These are phyloP conservation scores for Drosophila vallismaia DNA, from an alignment of 2,888 invertebrate species.

Conservation along the genomic window DNA sequence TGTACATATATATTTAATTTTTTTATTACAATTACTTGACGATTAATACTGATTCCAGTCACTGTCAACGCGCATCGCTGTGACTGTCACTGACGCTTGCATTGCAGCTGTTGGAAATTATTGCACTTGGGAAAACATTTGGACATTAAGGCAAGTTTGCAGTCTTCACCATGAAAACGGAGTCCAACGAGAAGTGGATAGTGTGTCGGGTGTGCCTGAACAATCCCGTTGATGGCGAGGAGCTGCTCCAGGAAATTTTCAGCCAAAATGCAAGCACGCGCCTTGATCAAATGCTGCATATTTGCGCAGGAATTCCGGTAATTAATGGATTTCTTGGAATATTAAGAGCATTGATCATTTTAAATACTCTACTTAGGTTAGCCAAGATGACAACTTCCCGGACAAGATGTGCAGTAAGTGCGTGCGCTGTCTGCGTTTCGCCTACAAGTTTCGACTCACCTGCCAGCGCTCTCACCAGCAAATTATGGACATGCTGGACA, in stretches of 20 bases:
- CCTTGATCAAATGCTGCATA: constrained; percentile 80
- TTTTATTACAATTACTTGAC: not conserved
- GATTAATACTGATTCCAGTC: not conserved
- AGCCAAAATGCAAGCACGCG: constrained; percentile 73
- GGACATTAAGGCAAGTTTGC: not conserved
- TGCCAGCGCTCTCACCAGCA: constrained; percentile 80
- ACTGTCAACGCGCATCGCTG: constrained; percentile 4
- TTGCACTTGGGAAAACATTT: not conserved
- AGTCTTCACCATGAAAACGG: constrained; percentile 68
- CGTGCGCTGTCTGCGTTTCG: constrained; percentile 67
- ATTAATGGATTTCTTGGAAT: constrained; percentile 24
- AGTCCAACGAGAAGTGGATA: constrained; percentile 73
- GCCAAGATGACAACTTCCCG: constrained; percentile 77
- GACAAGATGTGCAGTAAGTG: constrained; percentile 80
- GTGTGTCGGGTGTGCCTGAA: constrained; percentile 79
- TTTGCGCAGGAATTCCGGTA: constrained; percentile 81
- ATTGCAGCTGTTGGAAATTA: constrained; percentile 31
- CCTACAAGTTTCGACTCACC: constrained; percentile 76
- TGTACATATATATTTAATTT: too few relatives aligned
- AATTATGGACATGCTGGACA: constrained; percentile 64
- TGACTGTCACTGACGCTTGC: constrained; percentile 35
- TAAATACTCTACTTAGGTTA: constrained; percentile 58
- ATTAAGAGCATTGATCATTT: not conserved
- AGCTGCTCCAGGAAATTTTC: constrained; percentile 75
- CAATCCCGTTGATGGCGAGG: constrained; percentile 60